phyloP scores from a whole-genome alignment of 2,888 invertebrate genomes.

The Platycnemis pennipes region DNA sequence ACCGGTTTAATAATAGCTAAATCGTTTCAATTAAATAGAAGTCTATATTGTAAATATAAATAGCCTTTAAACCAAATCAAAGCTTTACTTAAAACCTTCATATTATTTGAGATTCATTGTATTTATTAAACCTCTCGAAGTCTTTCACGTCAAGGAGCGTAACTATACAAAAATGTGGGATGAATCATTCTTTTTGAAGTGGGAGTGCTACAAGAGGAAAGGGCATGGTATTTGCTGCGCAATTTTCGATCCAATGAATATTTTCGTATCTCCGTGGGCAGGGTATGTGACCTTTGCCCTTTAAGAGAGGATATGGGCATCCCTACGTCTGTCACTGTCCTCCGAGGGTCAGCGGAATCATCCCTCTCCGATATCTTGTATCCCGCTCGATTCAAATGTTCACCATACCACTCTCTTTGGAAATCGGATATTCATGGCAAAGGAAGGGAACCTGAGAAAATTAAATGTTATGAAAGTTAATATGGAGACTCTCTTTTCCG shows the following conservation, averaged over 20 bases:
- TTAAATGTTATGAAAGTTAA: neutral
- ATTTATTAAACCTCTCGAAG: too few relatives aligned
- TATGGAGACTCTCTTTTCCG: neutral
- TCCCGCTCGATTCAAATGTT: neutral
- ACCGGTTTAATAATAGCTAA: too few relatives aligned
- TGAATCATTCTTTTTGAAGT: neutral
- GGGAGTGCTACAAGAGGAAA: neutral
- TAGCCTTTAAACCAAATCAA: too few relatives aligned
- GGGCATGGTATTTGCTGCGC: neutral
- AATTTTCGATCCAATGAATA: conserved; percentile 18
- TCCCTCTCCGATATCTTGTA: neutral
- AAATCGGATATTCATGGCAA: neutral
- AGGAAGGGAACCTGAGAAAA: neutral
- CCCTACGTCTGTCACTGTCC: neutral
- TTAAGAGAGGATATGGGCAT: neutral
- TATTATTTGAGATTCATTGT: too few relatives aligned
- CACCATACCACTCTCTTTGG: neutral
- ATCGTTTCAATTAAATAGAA: too few relatives aligned
- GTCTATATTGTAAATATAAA: too few relatives aligned
- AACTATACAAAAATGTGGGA: neutral
- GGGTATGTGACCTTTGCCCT: neutral
- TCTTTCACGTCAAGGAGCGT: too few relatives aligned
- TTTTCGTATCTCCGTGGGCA: neutral
- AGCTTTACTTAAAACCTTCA: too few relatives aligned
- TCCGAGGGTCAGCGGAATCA: neutral